Conservation (phyloP, 2,888 invertebrate genomes). For the Epistrophella euchroma region DNA sequence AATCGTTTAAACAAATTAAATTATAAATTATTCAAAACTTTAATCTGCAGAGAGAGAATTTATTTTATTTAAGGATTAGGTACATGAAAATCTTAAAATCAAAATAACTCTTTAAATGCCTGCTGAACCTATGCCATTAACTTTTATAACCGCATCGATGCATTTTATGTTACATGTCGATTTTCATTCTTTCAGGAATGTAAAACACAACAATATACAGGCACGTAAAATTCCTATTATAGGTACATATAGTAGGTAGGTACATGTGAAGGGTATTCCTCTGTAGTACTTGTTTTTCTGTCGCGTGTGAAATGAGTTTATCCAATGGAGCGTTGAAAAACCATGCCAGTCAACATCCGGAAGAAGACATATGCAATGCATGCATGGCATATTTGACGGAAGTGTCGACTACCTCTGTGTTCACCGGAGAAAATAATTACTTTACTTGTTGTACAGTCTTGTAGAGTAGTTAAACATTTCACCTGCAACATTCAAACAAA, state of each 20-base stretch:
- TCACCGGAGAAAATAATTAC: conserved; percentile 57
- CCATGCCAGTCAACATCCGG: conserved; percentile 48
- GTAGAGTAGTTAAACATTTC: conserved; percentile 16
- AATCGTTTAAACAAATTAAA: no score
- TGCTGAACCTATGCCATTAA: conserved; percentile 13
- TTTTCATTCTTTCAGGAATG: conserved; percentile 34
- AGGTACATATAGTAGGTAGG: neutral
- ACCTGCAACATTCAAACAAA: conserved; percentile 41
- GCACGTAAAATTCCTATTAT: conserved; percentile 8
- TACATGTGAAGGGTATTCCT: conserved; percentile 9
- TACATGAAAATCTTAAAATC: neutral
- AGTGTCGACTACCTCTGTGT: conserved; percentile 29
- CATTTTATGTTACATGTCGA: conserved; percentile 30
- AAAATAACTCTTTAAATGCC: neutral
- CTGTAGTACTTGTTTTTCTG: conserved; percentile 31
- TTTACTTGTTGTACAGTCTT: conserved; percentile 13
- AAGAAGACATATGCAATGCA: conserved; percentile 35
- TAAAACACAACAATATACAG: conserved; percentile 16
- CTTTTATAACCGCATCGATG: conserved; percentile 33
- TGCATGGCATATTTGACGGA: conserved; percentile 43
- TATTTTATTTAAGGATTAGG: no score
- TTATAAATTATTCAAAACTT: neutral
- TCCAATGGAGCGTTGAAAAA: conserved; percentile 51
- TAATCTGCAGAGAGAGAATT: neutral
- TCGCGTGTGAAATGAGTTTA: conserved; percentile 54